These are phyloP conservation scores for Vesta saturnalis DNA, from an alignment of 2,888 invertebrate species.

Conservation along the genomic window DNA sequence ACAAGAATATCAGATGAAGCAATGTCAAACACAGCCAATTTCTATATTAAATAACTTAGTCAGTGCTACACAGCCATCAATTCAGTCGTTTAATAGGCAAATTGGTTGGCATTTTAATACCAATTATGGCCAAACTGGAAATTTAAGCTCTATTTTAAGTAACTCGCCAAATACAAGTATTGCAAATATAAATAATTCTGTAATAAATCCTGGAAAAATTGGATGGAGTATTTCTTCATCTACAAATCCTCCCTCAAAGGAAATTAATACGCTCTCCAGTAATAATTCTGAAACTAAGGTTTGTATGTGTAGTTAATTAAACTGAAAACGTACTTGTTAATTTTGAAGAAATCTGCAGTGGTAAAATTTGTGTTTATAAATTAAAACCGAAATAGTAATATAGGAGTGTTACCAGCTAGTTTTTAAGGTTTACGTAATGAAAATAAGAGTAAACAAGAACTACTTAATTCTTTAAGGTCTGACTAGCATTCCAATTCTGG, in stretches of 20 bases:
- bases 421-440: too few species aligned
- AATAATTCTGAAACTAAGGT: not conserved
- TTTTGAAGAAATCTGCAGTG: not conserved
- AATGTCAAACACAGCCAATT: slow-evolving; percentile 20
- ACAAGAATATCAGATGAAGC: slow-evolving; percentile 14
- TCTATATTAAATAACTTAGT: slow-evolving; percentile 24
- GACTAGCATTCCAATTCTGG: too few species aligned
- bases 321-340: not conserved
- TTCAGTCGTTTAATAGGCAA: not conserved
- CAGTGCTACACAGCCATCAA: slow-evolving; percentile 7
- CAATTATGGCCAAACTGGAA: not conserved
- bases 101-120: slow-evolving; percentile 1
- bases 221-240: slow-evolving; percentile 28
- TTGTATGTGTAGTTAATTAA: too few species aligned
- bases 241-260: not conserved
- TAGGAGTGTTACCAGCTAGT: too few species aligned
- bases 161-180: slow-evolving; percentile 16
- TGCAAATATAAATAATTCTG: not conserved
- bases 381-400: too few species aligned
- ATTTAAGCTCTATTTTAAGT: slow-evolving; percentile 3
- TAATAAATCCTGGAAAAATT: slow-evolving; percentile 16
- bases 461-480: too few species aligned
- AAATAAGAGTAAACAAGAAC: too few species aligned
- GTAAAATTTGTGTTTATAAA: too few species aligned
- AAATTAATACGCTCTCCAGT: not conserved